Conservation (phyloP, 2,113 vertebrate species). For the Noturus placidus region DNA sequence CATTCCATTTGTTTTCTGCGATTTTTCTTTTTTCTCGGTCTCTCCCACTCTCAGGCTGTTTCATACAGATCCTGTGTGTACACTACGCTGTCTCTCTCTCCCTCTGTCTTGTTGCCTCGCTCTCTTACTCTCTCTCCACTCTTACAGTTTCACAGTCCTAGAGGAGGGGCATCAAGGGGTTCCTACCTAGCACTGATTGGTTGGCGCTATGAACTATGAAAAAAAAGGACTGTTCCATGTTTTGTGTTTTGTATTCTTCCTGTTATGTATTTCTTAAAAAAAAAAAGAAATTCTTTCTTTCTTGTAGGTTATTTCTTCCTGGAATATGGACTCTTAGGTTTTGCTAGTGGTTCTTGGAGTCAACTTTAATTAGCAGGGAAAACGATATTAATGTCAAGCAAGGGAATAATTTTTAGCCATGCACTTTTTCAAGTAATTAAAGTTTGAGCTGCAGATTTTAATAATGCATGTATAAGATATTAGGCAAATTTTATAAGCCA, state of each 20-base stretch:
- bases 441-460: neutral
- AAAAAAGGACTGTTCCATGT: constrained; percentile 49
- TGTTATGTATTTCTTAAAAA: constrained; percentile 22
- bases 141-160: constrained; percentile 50
- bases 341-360: constrained; percentile 54
- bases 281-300: constrained; percentile 5
- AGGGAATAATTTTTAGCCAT: neutral
- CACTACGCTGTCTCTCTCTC: constrained; percentile 8
- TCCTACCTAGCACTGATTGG: constrained; percentile 58
- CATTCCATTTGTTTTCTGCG: neutral
- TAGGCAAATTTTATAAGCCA: neutral
- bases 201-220: constrained; percentile 45
- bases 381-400: constrained; percentile 1
- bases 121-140: constrained; percentile 44
- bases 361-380: constrained; percentile 24
- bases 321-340: constrained; percentile 25
- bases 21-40: constrained; percentile 15
- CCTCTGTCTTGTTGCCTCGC: constrained; percentile 38
- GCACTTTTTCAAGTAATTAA: neutral
- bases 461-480: neutral
- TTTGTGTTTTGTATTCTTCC: constrained; percentile 20
- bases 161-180: constrained; percentile 46
- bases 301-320: constrained; percentile 12
- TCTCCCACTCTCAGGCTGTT: constrained; percentile 27
- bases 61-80: constrained; percentile 11